Conservation (phyloP, 2,888 invertebrate species). For the Himalopsyche tibetana region DNA sequence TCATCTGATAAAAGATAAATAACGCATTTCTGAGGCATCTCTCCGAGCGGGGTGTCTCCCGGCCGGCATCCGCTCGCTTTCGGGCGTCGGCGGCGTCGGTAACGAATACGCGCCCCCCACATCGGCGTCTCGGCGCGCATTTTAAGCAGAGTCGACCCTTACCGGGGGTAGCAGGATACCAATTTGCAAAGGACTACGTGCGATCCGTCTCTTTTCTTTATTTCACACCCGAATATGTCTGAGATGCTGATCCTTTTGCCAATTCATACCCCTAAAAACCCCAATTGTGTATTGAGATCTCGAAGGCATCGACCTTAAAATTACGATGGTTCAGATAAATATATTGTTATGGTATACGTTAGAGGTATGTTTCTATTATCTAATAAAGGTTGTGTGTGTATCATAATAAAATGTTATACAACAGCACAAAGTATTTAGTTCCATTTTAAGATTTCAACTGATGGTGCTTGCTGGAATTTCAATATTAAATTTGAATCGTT, state of each 20-base stretch:
- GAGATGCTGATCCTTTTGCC: slow-evolving; percentile 29
- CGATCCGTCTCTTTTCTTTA: slow-evolving; percentile 16
- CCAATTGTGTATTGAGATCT: slow-evolving; percentile 30
- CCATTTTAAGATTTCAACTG: too few relatives aligned
- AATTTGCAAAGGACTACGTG: slow-evolving; percentile 31
- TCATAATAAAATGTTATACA: too few relatives aligned
- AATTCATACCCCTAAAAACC: slow-evolving; percentile 3
- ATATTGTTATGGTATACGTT: slow-evolving; percentile 1
- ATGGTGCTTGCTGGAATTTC: too few relatives aligned
- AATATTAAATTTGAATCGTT: too few relatives aligned
- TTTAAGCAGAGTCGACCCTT: slow-evolving; percentile 23
- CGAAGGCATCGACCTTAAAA: background rate
- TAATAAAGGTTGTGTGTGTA: too few relatives aligned
- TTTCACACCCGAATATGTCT: slow-evolving; percentile 34
- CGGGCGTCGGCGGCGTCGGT: slow-evolving; percentile 26
- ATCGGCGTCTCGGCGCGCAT: slow-evolving; percentile 30
- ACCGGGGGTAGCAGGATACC: slow-evolving; percentile 26
- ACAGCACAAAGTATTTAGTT: too few relatives aligned
- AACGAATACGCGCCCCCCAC: slow-evolving; percentile 21
- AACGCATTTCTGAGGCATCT: background rate
- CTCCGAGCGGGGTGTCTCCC: background rate
- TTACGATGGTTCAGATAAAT: slow-evolving; percentile 8
- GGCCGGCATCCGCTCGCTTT: slow-evolving; percentile 26
- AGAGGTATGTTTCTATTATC: too few relatives aligned
- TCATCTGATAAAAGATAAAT: slow-evolving; percentile 4